A percentile compares a stretch with the other conserved stretches of the same genome.
Evolutionary conservation across 2,113 vertebrate genomes (phyloP).

Genomic region (Pseudopodoces humilis): DNA sequence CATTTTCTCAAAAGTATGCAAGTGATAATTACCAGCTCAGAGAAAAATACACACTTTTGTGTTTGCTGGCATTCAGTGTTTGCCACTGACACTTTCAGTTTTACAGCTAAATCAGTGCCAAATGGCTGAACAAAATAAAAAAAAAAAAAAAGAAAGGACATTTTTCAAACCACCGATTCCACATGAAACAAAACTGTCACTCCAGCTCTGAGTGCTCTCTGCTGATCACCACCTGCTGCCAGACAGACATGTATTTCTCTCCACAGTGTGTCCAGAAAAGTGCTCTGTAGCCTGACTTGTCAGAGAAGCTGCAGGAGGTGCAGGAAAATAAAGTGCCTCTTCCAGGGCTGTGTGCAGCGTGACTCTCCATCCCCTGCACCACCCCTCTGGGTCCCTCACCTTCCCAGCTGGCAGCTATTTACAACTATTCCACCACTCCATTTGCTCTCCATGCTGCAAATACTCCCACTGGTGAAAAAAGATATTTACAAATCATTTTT

Average conservation of each 20-base stretch:
- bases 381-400: not conserved
- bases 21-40: not conserved
- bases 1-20: not conserved
- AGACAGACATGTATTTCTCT: not conserved
- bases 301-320: conserved; percentile 10
- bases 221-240: not conserved
- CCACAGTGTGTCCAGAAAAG: conserved; percentile 37
- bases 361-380: not conserved
- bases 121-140: not conserved
- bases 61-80: not conserved
- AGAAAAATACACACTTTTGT: not conserved
- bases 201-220: not conserved
- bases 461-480: not conserved
- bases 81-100: not conserved
- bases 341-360: not conserved
- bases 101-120: not conserved
- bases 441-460: not conserved
- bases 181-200: rapidly evolving
- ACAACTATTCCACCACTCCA: not conserved
- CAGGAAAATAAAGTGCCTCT: conserved; percentile 40
- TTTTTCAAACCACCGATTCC: not conserved
- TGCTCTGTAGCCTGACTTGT: conserved; percentile 13
- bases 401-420: not conserved
- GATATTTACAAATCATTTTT: conserved; percentile 32
- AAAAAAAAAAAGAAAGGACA: not conserved